Conservation (phyloP, 1,140 invertebrate species). For the Lineus longissimus region DNA sequence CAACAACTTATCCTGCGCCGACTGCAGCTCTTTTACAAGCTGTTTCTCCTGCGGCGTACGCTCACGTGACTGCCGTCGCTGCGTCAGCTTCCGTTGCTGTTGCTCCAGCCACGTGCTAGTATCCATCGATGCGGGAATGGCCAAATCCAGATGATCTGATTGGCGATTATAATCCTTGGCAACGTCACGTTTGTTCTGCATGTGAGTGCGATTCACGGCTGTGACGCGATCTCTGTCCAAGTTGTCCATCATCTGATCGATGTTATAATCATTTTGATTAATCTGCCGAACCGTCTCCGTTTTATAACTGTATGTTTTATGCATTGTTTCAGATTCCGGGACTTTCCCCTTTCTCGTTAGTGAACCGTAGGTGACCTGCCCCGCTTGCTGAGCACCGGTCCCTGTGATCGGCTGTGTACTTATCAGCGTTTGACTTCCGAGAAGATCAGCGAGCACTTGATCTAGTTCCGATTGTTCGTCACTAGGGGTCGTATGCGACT, state of each 20-base stretch:
- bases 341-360: not conserved
- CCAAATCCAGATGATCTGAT: too few species aligned
- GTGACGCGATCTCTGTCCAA: too few species aligned
- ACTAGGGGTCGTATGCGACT: too few species aligned
- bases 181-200: too few species aligned
- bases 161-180: too few species aligned
- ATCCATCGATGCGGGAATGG: too few species aligned
- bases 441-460: not conserved
- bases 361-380: not conserved
- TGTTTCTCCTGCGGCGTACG: conserved; percentile 45
- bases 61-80: conserved; percentile 33
- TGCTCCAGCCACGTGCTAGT: conserved; percentile 46
- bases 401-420: not conserved
- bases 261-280: too few species aligned
- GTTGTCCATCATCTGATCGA: too few species aligned
- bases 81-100: conserved; percentile 52
- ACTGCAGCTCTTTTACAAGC: conserved; percentile 47
- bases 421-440: conserved; percentile 1
- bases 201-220: too few species aligned
- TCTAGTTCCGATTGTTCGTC: conserved; percentile 5
- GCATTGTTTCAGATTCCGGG: not conserved
- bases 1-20: conserved; percentile 45
- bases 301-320: not conserved
- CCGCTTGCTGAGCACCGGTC: not conserved
- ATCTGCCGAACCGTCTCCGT: too few species aligned